Conservation (phyloP, 2,888 invertebrate genomes). For the Deilephila porcellus region DNA sequence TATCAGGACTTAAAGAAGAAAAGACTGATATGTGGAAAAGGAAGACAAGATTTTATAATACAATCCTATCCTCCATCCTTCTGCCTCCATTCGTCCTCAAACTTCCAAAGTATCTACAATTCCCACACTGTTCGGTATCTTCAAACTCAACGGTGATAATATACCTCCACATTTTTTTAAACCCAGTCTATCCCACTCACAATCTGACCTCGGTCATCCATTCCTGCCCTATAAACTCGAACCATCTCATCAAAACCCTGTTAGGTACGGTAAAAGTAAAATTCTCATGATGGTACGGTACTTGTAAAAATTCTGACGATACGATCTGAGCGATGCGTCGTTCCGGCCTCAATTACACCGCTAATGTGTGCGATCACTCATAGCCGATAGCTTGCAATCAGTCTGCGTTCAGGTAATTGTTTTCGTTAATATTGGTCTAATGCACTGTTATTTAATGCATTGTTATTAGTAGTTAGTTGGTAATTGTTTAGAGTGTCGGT, state of each 20-base stretch:
- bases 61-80: no score
- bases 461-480: not conserved
- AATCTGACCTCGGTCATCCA: not conserved
- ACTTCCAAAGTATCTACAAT: no score
- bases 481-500: no score
- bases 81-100: no score
- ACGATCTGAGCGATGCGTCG: slow-evolving; percentile 39
- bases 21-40: no score
- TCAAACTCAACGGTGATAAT: no score
- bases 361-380: slow-evolving; percentile 10
- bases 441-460: not conserved
- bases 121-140: no score
- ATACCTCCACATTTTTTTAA: no score
- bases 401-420: not conserved
- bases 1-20: no score
- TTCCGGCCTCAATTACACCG: slow-evolving; percentile 41
- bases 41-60: no score
- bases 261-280: slow-evolving; percentile 43
- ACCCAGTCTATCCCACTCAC: no score
- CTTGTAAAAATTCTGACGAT: slow-evolving; percentile 44
- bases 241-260: slow-evolving; percentile 40
- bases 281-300: slow-evolving; percentile 40
- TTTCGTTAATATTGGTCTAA: not conserved
- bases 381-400: slow-evolving; percentile 4
- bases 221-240: not conserved